Percentiles rank a stretch among this genome's conserved stretches.
These are phyloP conservation scores for Malurus cyaneus DNA, from an alignment of 2,113 vertebrate species.

Conservation along the genomic window DNA sequence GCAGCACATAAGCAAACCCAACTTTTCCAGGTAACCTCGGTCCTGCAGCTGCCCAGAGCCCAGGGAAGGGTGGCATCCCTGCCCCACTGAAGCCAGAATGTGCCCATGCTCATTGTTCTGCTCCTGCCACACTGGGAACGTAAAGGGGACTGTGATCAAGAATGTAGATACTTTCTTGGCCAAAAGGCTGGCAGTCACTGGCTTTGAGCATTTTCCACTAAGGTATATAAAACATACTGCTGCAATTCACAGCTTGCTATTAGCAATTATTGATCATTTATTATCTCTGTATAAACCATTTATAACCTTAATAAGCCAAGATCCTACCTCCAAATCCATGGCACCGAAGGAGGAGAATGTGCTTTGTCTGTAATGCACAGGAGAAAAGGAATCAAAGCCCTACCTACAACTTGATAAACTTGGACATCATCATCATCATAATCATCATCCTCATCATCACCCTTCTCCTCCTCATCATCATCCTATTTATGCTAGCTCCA, in stretches of 20 bases:
- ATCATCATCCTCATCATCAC: not conserved
- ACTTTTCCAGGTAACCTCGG: not conserved
- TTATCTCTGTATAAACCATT: not conserved
- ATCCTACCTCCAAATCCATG: not conserved
- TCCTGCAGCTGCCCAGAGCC: not conserved
- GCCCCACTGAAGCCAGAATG: not conserved
- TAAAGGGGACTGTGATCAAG: not conserved
- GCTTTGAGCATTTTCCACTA: not conserved
- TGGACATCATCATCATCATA: not conserved
- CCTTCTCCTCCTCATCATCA: not conserved
- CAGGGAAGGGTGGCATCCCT: not conserved
- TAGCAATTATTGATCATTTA: not conserved
- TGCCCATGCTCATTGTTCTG: fast-evolving
- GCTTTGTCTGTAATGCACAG: not conserved
- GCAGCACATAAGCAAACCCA: not conserved
- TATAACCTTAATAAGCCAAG: not conserved
- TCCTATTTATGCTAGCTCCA: not conserved
- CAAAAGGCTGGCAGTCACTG: not conserved
- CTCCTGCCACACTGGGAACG: not conserved
- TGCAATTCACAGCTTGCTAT: not conserved
- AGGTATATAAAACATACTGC: not conserved
- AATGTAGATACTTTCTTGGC: not conserved
- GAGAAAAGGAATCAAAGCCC: not conserved
- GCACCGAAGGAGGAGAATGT: not conserved
- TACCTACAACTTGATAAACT: not conserved